A percentile compares a stretch with the other conserved stretches of the same genome.
These are phyloP conservation scores for Atherinosoma microstoma DNA, from an alignment of 2,797 vertebrate genomes.

Conservation along the genomic window DNA sequence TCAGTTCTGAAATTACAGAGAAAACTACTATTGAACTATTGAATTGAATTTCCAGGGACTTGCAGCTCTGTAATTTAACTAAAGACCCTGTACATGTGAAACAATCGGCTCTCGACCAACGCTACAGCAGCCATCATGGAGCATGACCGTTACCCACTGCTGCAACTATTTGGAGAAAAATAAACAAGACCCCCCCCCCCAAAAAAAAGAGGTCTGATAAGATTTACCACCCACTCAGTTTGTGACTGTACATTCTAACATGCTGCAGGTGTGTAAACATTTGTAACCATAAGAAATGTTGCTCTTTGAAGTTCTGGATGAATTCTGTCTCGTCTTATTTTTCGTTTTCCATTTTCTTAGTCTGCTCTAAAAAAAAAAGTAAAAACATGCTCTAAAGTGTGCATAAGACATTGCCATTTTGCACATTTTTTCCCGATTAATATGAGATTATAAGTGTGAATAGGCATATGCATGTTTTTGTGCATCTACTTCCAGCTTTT, in stretches of 20 bases:
- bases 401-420: background rate
- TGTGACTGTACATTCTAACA: background rate
- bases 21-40: too few species aligned
- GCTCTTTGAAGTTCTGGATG: background rate
- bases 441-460: background rate
- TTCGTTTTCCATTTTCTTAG: background rate
- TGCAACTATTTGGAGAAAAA: background rate
- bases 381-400: background rate
- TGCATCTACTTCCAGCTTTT: background rate
- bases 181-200: background rate
- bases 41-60: background rate
- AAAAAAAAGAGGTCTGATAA: background rate
- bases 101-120: too few species aligned
- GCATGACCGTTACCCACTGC: background rate
- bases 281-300: background rate
- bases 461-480: background rate
- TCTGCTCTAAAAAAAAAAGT: background rate
- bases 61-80: background rate
- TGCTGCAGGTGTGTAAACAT: background rate
- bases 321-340: background rate
- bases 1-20: background rate
- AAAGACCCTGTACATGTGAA: too few species aligned
- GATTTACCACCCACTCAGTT: background rate
- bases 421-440: background rate
- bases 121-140: background rate